Evolutionary conservation across 1,140 invertebrate genomes (phyloP).

Genomic region (Trigoniulus corallinus): DNA sequence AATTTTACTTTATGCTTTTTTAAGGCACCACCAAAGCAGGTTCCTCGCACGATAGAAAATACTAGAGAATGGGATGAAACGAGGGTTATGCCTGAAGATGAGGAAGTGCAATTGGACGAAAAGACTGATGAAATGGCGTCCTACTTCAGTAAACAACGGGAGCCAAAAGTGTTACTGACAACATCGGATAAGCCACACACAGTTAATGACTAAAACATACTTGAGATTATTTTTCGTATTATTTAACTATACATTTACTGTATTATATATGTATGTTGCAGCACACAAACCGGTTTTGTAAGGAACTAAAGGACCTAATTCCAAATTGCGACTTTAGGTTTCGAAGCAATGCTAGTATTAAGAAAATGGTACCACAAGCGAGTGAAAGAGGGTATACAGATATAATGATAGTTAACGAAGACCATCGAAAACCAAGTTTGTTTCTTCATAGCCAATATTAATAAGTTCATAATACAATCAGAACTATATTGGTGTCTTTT

Average conservation of each 20-base stretch:
- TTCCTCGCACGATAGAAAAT: conserved; percentile 84
- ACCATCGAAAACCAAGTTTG: conserved; percentile 69
- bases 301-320: conserved; percentile 74
- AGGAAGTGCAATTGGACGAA: conserved; percentile 51
- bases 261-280: conserved; percentile 21
- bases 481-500: conserved; percentile 11
- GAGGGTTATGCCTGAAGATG: conserved; percentile 56
- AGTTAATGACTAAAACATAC: conserved; percentile 21
- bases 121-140: conserved; percentile 70
- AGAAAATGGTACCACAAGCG: conserved; percentile 76
- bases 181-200: conserved; percentile 77
- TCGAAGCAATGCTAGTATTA: conserved; percentile 69
- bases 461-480: background rate
- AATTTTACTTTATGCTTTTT: background rate
- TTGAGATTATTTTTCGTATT: background rate
- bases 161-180: conserved; percentile 89
- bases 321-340: conserved; percentile 70
- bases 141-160: conserved; percentile 69
- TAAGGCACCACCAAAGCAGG: conserved; percentile 40
- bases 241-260: conserved; percentile 5
- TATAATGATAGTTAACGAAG: conserved; percentile 83
- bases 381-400: conserved; percentile 65
- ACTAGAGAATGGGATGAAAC: conserved; percentile 84
- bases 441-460: too few species aligned
- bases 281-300: conserved; percentile 82